phyloP scores from a whole-genome alignment of 2,888 invertebrate species.

The Philhelius pedissequus region DNA sequence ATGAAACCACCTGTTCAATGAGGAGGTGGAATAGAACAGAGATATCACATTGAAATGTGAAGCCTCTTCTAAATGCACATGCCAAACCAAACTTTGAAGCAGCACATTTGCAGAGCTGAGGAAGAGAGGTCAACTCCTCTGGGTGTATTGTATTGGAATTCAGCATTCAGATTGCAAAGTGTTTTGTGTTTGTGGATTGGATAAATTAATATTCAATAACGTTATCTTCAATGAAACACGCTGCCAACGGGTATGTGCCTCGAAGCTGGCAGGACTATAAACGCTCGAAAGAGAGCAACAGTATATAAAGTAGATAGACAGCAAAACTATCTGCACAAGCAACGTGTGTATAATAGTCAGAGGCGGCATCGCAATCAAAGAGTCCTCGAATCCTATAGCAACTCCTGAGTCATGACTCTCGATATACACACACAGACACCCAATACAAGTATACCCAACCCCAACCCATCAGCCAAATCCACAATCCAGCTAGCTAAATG shows the following conservation, averaged over 20 bases:
- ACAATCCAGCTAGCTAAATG: not conserved
- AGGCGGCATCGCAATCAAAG: not conserved
- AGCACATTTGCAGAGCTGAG: not conserved
- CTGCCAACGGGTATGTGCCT: constrained; percentile 8
- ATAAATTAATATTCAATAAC: constrained; percentile 62
- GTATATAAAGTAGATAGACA: not conserved
- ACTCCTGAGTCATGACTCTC: no score
- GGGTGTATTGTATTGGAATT: constrained; percentile 9
- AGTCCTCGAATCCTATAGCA: not conserved
- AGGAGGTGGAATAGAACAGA: not conserved
- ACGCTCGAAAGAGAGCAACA: not conserved
- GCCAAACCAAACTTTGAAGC: not conserved
- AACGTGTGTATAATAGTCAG: not conserved
- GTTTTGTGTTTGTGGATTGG: constrained; percentile 61
- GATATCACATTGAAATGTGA: not conserved
- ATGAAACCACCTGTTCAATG: constrained; percentile 46
- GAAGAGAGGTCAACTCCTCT: constrained; percentile 22
- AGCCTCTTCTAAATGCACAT: no score
- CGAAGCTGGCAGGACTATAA: constrained; percentile 12
- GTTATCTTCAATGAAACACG: constrained; percentile 50
- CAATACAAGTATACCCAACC: not conserved
- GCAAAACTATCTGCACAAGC: not conserved
- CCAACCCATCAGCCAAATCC: not conserved
- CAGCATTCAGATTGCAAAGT: constrained; percentile 38
- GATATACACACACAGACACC: no score